Evolutionary conservation across 2,888 invertebrate species (phyloP).

Genomic region (Eupithecia tripunctaria): DNA sequence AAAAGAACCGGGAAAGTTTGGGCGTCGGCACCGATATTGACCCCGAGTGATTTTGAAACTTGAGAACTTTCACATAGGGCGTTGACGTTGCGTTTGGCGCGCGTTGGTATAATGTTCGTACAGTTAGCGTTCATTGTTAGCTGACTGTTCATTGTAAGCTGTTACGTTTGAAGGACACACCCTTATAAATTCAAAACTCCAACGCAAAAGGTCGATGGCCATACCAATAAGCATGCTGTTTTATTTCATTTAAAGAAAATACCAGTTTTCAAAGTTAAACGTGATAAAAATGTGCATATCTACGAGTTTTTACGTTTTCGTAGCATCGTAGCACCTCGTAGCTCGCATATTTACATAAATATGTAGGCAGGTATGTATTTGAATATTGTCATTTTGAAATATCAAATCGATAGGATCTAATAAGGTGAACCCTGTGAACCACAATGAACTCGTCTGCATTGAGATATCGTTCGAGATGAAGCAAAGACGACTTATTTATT

Average conservation of each 20-base stretch:
- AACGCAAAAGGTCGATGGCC: neutral
- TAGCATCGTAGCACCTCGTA: constrained; percentile 23
- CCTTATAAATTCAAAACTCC: neutral
- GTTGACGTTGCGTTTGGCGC: too few relatives aligned
- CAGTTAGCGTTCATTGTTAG: too few relatives aligned
- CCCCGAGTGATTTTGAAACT: neutral
- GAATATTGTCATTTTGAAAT: constrained; percentile 8
- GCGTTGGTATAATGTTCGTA: too few relatives aligned
- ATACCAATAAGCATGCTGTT: neutral
- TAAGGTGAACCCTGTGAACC: constrained; percentile 18
- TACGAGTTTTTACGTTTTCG: constrained; percentile 8
- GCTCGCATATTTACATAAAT: constrained; percentile 7
- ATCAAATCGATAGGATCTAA: constrained; percentile 19
- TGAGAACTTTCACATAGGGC: too few relatives aligned
- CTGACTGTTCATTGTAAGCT: too few relatives aligned
- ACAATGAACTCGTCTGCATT: constrained; percentile 22
- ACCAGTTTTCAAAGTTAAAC: neutral
- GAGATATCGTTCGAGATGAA: constrained; percentile 14
- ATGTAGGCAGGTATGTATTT: neutral
- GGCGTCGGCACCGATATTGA: neutral
- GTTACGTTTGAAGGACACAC: too few relatives aligned
- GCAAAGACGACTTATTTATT: constrained; percentile 19
- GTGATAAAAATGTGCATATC: neutral
- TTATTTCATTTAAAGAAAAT: neutral
- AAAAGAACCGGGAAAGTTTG: neutral